Conservation (phyloP, 2,888 invertebrate genomes). For the Agonopterix alstromeriana region DNA sequence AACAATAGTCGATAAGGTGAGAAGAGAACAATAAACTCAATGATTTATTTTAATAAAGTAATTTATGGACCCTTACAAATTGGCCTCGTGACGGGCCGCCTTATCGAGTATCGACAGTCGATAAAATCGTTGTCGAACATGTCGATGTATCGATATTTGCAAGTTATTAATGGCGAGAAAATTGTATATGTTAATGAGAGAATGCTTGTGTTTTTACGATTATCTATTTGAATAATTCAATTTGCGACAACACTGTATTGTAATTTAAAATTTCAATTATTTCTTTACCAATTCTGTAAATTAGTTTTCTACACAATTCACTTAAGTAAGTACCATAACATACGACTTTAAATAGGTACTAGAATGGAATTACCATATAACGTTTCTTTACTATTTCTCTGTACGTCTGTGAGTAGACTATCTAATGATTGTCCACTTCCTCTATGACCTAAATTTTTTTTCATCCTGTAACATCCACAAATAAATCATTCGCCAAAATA, state of each 20-base stretch:
- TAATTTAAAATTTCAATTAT: no score
- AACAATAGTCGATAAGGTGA: constrained; percentile 59
- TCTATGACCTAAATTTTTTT: no score
- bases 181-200: constrained; percentile 56
- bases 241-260: no score
- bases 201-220: not conserved
- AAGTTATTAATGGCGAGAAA: constrained; percentile 57
- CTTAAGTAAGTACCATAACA: no score
- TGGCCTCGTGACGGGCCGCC: constrained; percentile 58
- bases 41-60: constrained; percentile 75
- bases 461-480: not conserved
- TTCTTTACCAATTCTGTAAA: no score
- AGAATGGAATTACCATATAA: no score
- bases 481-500: constrained; percentile 18
- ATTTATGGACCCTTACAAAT: constrained; percentile 71
- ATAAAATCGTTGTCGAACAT: constrained; percentile 22
- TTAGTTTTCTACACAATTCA: no score
- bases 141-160: constrained; percentile 34
- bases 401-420: no score
- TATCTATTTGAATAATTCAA: no score
- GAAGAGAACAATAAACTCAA: constrained; percentile 68
- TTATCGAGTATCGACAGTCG: constrained; percentile 55
- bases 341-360: no score
- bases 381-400: no score
- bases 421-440: no score